Evolutionary conservation across 2,797 vertebrate genomes (phyloP).

Genomic region (Nyctibius grandis): DNA sequence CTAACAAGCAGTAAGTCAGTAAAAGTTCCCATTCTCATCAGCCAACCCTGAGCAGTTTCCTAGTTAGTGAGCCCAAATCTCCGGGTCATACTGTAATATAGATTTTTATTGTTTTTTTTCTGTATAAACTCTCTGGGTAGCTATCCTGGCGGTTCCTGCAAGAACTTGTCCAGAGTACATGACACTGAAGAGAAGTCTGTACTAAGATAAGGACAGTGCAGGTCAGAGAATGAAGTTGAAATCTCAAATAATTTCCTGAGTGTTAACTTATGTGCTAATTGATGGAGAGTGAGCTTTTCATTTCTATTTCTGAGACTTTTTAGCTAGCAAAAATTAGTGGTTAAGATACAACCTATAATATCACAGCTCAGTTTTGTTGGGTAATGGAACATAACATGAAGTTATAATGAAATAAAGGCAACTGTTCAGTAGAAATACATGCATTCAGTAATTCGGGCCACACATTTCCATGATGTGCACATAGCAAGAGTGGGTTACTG

Average conservation of each 20-base stretch:
- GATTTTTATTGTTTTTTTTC: not conserved
- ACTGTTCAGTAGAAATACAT: not conserved
- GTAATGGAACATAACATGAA: not conserved
- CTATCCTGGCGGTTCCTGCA: not conserved
- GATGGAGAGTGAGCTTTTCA: not conserved
- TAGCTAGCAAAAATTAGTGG: not conserved
- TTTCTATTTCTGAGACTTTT: not conserved
- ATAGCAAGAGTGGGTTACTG: not conserved
- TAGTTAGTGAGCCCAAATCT: not conserved
- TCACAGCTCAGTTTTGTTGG: not conserved
- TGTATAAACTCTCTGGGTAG: not conserved
- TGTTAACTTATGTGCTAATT: not conserved
- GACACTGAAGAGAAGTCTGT: not conserved
- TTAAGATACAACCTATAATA: not conserved
- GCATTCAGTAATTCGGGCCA: not conserved
- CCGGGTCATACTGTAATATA: not conserved
- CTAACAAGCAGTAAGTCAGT: not conserved
- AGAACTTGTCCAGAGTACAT: not conserved
- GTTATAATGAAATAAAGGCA: not conserved
- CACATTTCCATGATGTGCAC: not conserved
- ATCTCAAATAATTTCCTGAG: not conserved
- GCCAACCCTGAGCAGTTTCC: not conserved
- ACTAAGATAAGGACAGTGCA: not conserved
- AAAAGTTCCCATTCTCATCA: not conserved
- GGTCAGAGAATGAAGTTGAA: not conserved